Percentiles rank a stretch among this genome's conserved stretches.
Conservation (phyloP, 2,888 invertebrate genomes). For the Pseudococcus longispinus region DNA sequence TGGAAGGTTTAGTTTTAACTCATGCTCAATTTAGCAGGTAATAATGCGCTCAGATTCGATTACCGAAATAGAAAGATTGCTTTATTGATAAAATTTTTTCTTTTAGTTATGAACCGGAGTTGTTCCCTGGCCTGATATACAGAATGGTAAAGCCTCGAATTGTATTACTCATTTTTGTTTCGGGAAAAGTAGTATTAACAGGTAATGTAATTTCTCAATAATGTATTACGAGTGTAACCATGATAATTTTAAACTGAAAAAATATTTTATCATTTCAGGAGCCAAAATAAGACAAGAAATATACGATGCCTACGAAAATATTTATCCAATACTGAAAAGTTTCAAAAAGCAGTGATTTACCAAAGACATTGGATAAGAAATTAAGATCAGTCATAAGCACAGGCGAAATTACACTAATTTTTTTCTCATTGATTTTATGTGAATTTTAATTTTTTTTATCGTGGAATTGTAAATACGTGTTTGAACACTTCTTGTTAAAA, state of each 20-base stretch:
- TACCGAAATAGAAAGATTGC: background rate
- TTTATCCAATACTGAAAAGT: conserved; percentile 71
- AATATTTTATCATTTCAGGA: conserved; percentile 62
- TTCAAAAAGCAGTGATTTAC: conserved; percentile 67
- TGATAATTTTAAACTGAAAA: conserved; percentile 9
- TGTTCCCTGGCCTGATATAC: conserved; percentile 74
- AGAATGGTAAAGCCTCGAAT: conserved; percentile 74
- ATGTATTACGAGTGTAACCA: background rate
- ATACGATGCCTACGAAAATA: conserved; percentile 73
- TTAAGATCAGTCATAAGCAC: background rate
- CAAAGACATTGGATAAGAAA: background rate
- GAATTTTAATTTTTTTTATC: background rate
- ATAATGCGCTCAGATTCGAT: background rate
- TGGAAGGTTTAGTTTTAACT: conserved; percentile 81
- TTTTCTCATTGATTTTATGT: background rate
- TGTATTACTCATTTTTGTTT: conserved; percentile 74
- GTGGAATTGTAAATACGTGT: background rate
- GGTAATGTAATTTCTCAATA: conserved; percentile 62
- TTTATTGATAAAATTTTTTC: background rate
- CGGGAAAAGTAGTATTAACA: conserved; percentile 74
- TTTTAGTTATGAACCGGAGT: conserved; percentile 70
- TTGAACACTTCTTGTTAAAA: background rate
- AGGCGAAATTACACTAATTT: background rate
- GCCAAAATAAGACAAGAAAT: conserved; percentile 72
- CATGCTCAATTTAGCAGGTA: conserved; percentile 79